Base-by-base conservation (phyloP, 2,797 vertebrate species). In the Peromyscus eremicus region DNA sequence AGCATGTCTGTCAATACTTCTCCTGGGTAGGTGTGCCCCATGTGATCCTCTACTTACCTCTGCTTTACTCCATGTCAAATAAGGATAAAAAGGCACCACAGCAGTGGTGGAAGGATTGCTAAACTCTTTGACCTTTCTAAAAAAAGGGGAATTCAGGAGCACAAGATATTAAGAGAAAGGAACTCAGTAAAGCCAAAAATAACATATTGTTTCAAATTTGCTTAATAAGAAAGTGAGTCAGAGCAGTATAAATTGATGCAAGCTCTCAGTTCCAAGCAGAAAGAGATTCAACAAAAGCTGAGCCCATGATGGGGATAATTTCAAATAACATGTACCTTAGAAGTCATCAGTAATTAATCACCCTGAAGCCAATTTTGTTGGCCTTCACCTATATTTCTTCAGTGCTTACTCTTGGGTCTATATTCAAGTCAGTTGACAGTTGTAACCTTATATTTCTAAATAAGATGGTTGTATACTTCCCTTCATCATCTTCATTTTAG, bases 151-250 rank as follows among this genome's bases (percentile, higher is more conserved):
- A 32, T 17, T 17, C 4, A 16, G 5, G 14, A 71, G 49, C 62
- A 64, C 27, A 81, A 85, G 75, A 79, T 96, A 83, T 89, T 95
- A 97, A 94, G 82, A 95, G 75, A 95, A 95, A 94, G 66, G 46
- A 97, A 81, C 87, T 11, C 4, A 0, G 60, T 62, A 94, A 91
- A 96, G 71, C 82, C 57, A 94, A 95, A 97, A 95, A 97, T 95
- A 96, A 43, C 73, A 0, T 83, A 83, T 95, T 68, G 46, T 94
- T 96, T 97, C 83, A 89, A 89, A 94, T 94, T 96, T 94, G 52
- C 66, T 96, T 96, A 95, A 92, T 96, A 96, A 92, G 75, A 96
- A 96, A 97, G 84, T 94, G 93, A 97, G 82, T 97, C 88, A 92
- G 95, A 94, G 79, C n/a, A 57, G 40, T 89, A 49, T 91, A 95